These are phyloP conservation scores for Acanthococcus lagerstroemiae DNA, from an alignment of 2,888 invertebrate species.

Conservation along the genomic window DNA sequence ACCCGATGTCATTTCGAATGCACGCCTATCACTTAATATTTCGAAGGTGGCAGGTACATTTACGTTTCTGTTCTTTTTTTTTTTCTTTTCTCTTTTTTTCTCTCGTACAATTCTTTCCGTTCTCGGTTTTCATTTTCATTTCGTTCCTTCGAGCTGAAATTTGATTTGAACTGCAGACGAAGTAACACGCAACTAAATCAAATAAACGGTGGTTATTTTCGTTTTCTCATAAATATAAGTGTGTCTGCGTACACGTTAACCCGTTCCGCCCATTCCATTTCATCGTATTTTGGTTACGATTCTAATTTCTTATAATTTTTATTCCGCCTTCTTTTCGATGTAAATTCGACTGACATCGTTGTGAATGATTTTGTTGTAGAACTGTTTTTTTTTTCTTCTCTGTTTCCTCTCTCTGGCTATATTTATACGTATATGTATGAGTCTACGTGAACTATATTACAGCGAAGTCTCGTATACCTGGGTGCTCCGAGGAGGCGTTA, in stretches of 20 bases:
- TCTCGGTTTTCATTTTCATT: slow-evolving; percentile 6
- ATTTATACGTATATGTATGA: background rate
- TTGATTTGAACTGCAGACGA: slow-evolving; percentile 16
- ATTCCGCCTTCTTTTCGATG: slow-evolving; percentile 28
- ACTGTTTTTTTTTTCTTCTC: background rate
- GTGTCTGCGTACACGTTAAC: slow-evolving; percentile 15
- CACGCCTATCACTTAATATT: background rate
- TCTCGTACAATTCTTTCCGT: background rate
- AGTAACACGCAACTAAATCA: slow-evolving; percentile 26
- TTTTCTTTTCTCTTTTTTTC: too few species aligned
- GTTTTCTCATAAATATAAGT: slow-evolving; percentile 22
- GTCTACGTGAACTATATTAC: too few species aligned
- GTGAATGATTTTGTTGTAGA: slow-evolving; percentile 20
- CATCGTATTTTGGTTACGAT: slow-evolving; percentile 26
- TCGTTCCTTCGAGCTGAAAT: slow-evolving; percentile 22
- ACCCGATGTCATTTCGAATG: background rate
- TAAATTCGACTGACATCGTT: slow-evolving; percentile 23
- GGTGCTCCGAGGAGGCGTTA: too few species aligned
- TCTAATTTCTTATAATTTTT: slow-evolving; percentile 22
- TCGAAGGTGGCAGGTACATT: background rate
- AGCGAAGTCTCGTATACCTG: too few species aligned
- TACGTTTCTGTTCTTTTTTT: background rate
- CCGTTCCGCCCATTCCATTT: slow-evolving; percentile 25
- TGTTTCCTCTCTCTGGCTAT: background rate
- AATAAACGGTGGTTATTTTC: slow-evolving; percentile 23